Conservation (phyloP, 1,140 invertebrate species). For the Penaeus japonicus region DNA sequence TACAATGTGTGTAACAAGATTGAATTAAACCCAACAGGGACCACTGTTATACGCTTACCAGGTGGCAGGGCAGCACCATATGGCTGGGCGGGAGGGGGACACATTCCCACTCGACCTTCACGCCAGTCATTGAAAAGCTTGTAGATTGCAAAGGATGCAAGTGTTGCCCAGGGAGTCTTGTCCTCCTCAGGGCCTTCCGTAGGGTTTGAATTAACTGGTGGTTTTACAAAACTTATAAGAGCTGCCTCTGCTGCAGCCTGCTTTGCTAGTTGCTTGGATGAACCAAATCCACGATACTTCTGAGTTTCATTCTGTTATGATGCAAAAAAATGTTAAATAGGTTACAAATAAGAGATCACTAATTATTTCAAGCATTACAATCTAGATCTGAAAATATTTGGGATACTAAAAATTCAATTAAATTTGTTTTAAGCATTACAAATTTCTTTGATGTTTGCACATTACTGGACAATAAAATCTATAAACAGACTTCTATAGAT, state of each 20-base stretch:
- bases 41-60: constrained; percentile 10
- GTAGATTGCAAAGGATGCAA: constrained; percentile 78
- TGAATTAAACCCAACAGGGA: too few species aligned
- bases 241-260: constrained; percentile 78
- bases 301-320: constrained; percentile 67
- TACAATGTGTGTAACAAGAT: too few species aligned
- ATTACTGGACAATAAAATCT: too few species aligned
- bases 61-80: constrained; percentile 33
- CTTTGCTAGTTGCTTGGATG: constrained; percentile 69
- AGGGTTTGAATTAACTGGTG: constrained; percentile 61
- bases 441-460: too few species aligned
- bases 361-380: too few species aligned
- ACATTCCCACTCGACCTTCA: constrained; percentile 48
- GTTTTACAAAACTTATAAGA: constrained; percentile 72
- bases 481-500: too few species aligned
- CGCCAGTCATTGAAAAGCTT: constrained; percentile 79
- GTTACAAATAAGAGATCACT: too few species aligned
- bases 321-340: too few species aligned
- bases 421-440: too few species aligned
- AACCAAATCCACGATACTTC: constrained; percentile 67
- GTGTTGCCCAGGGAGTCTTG: constrained; percentile 77
- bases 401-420: too few species aligned
- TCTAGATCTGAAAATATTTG: too few species aligned
- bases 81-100: constrained; percentile 38
- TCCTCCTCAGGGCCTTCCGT: constrained; percentile 63